Conservation (phyloP, 2,797 vertebrate genomes). For the Rousettus madagascariensis region DNA sequence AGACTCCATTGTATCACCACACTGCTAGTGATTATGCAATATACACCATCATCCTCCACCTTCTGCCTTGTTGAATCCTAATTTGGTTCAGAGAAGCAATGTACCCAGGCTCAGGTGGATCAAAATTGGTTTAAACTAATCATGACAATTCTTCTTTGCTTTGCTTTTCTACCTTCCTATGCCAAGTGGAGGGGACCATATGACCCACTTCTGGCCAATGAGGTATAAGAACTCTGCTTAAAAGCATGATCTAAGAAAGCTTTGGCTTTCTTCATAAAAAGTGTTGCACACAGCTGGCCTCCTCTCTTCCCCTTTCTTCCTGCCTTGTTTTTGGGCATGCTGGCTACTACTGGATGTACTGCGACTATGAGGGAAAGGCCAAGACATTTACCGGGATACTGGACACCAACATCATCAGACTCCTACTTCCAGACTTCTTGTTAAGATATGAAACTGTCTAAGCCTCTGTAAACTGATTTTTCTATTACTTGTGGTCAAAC, state of each 20-base stretch:
- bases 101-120: neutral
- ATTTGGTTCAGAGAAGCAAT: neutral
- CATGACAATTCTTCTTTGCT: neutral
- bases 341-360: neutral
- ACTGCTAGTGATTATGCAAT: neutral
- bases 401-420: neutral
- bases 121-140: neutral
- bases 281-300: neutral
- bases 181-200: neutral
- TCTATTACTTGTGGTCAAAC: neutral
- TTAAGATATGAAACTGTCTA: constrained; percentile 17
- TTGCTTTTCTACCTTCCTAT: neutral
- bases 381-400: neutral
- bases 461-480: neutral
- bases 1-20: too few species aligned
- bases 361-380: neutral
- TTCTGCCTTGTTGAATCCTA: neutral
- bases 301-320: neutral
- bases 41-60: neutral
- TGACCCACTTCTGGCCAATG: neutral
- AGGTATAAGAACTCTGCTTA: neutral
- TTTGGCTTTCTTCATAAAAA: neutral
- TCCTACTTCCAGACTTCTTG: neutral
- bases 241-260: neutral
- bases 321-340: neutral